Evolutionary conservation across 2,113 vertebrate species (phyloP).

Genomic region (Perccottus glenii): DNA sequence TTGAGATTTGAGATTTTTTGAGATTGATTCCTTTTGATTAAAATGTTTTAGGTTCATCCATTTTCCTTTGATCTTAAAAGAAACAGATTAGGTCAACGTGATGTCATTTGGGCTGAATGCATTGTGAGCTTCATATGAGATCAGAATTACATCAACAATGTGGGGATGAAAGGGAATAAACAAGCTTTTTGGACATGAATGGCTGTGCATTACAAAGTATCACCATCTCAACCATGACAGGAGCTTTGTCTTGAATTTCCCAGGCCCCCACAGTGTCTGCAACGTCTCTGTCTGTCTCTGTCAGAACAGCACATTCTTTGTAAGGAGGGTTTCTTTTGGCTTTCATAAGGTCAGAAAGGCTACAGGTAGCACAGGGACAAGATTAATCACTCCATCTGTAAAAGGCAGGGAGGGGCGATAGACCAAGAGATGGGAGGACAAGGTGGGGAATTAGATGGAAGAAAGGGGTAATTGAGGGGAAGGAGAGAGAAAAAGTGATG

Average conservation of each 20-base stretch:
- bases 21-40: constrained; percentile 1
- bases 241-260: constrained; percentile 52
- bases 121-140: background rate
- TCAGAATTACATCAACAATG: constrained; percentile 1
- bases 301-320: constrained; percentile 71
- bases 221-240: constrained; percentile 41
- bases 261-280: constrained; percentile 28
- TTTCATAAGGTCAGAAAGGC: constrained; percentile 62
- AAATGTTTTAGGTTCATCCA: constrained; percentile 4
- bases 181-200: constrained; percentile 5
- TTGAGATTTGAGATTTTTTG: background rate
- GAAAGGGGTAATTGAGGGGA: constrained; percentile 59
- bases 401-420: constrained; percentile 34
- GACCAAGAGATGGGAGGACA: constrained; percentile 51
- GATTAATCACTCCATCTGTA: constrained; percentile 67
- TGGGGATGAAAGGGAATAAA: constrained; percentile 6
- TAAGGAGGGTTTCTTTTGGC: constrained; percentile 29
- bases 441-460: constrained; percentile 56
- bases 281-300: constrained; percentile 35
- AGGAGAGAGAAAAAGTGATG: constrained; percentile 55
- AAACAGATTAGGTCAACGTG: constrained; percentile 8
- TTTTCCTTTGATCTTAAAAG: constrained; percentile 11
- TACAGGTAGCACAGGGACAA: constrained; percentile 70
- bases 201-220: constrained; percentile 8
- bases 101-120: constrained; percentile 12